Evolutionary conservation across 35 echinoderm and acorn worm species (phyloP).

Genomic region (Lytechinus pictus): DNA sequence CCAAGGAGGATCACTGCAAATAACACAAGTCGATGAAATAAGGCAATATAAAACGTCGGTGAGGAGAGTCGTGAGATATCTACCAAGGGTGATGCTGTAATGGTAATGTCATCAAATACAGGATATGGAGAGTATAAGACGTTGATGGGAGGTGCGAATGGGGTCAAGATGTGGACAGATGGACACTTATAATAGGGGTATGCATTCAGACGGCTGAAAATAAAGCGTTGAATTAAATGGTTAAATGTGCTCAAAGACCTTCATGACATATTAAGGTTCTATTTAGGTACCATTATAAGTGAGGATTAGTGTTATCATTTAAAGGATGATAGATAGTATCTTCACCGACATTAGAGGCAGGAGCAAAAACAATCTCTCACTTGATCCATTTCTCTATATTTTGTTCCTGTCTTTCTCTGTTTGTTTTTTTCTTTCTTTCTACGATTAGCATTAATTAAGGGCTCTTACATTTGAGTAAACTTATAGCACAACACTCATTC

Average conservation of each 20-base stretch:
- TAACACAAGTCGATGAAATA: background rate
- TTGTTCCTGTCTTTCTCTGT: background rate
- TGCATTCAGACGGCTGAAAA: background rate
- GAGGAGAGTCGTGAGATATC: background rate
- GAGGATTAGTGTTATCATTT: no score
- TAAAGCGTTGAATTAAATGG: background rate
- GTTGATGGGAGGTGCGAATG: background rate
- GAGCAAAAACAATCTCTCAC: background rate
- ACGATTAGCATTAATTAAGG: no score
- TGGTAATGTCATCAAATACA: constrained; percentile 2
- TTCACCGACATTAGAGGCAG: no score
- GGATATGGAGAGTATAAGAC: background rate
- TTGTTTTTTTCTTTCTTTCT: background rate
- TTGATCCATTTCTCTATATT: background rate
- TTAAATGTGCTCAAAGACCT: background rate
- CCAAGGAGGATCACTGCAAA: background rate
- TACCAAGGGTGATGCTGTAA: background rate
- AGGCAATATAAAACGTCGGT: background rate
- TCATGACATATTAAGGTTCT: no score
- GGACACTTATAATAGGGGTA: background rate
- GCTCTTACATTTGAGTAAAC: no score
- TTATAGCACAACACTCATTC: no score
- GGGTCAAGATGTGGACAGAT: background rate
- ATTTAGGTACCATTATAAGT: no score
- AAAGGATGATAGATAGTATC: no score